Evolutionary conservation across 1,140 invertebrate genomes (phyloP), one percentile per base, ranked within the genome.

Genomic region (Sycophaga agraensis): DNA sequence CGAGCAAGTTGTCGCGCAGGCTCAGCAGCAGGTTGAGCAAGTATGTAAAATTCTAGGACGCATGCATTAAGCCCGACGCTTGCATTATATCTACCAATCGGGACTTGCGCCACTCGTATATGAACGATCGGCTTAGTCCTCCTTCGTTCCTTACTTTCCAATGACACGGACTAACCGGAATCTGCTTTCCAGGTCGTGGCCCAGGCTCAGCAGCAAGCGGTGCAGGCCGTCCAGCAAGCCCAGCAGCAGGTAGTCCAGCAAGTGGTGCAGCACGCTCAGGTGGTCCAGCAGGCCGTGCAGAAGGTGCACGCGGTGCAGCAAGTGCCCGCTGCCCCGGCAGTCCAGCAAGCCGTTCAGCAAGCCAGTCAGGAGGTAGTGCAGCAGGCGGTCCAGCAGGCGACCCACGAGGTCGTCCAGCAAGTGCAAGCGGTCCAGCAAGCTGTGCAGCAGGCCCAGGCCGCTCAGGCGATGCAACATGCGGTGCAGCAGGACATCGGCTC

Each of bases 351-450:
- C 1, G 73, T 76, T 6, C 74, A 78, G 21, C 76, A 81, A 19
- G 73, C 75, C 0, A 70, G 70, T 5, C 76, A 80, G 43, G 84
- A 83, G 72, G 83, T 84, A 26, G 84, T 86, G 0, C 84, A 84
- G 59, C 84, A 85, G 65, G 84, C 84, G 8, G 83, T 84, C n/a
- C 81, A 82, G 53, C 82, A 84, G 64, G 84, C 82, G 1, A 83
- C 84, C 2, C 82, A 82, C 61, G 84, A 85, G 63, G 84, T 83
- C 0, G 84, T 86, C 5, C 83, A 83, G 56, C 76, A 80, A 65
- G 78, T 81, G 0, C 84, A 85, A 69, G 82, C 83, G 14, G 85
- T 86, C 3, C 83, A 84, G 57, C 84, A 86, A 66, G 84, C 85
- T 61, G 85, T 86, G 60, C 83, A 85, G 59, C 81, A 82, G 11